A percentile compares a stretch with the other conserved stretches of the same genome.
Conservation (phyloP, 1,140 invertebrate genomes). For the Zelostemma sp. region DNA sequence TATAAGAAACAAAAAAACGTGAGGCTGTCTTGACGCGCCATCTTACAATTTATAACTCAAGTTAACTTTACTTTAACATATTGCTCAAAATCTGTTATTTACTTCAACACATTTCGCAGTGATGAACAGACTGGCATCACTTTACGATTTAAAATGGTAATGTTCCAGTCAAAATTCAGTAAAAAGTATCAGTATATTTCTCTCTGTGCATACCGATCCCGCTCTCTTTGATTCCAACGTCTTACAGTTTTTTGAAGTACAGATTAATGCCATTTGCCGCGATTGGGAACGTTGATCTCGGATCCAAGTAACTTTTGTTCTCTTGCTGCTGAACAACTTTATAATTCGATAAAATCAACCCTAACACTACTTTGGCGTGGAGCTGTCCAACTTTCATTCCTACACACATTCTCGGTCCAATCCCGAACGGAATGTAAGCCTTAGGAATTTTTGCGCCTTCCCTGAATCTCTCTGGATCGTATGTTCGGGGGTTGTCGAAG, state of each 20-base stretch:
- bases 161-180: no score
- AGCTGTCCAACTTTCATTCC: constrained; percentile 77
- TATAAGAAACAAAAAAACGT: no score
- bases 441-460: constrained; percentile 42
- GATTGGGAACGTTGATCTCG: constrained; percentile 59
- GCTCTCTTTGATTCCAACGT: no score
- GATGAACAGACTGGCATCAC: no score
- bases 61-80: no score
- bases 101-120: no score
- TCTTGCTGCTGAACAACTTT: constrained; percentile 62
- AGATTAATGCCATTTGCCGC: constrained; percentile 47
- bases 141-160: no score
- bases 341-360: constrained; percentile 66
- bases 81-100: no score
- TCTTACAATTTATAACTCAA: no score
- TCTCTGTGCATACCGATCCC: no score
- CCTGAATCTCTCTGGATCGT: constrained; percentile 55
- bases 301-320: constrained; percentile 49
- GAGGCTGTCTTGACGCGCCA: no score
- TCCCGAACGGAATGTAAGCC: constrained; percentile 50
- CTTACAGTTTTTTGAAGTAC: constrained; percentile 33
- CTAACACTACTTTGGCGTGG: constrained; percentile 75
- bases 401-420: constrained; percentile 41
- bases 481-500: constrained; percentile 50
- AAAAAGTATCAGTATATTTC: no score